These are phyloP conservation scores for Fragariocoptes setiger DNA, from an alignment of 1,140 invertebrate species.

Conservation along the genomic window DNA sequence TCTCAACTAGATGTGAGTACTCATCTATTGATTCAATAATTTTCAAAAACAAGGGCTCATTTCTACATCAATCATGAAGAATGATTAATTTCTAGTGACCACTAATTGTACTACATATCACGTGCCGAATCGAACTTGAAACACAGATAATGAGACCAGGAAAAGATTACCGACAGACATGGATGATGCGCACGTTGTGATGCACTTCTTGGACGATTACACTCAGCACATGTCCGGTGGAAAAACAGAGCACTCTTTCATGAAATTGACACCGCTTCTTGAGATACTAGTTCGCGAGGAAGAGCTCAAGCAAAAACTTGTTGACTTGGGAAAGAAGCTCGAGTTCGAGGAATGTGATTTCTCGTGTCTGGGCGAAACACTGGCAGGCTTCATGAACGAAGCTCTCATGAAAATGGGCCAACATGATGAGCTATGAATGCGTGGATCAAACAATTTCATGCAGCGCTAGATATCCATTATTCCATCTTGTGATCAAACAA, in stretches of 20 bases:
- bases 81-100: no score
- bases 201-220: background rate
- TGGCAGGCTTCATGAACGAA: background rate
- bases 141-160: background rate
- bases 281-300: background rate
- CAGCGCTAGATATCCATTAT: no score
- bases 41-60: no score
- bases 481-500: no score
- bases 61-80: no score
- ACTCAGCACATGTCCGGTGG: background rate
- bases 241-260: background rate
- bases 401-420: background rate
- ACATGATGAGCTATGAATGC: background rate
- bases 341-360: background rate
- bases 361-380: background rate
- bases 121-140: background rate
- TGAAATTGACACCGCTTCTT: background rate
- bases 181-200: background rate
- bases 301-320: background rate
- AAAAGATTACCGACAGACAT: background rate
- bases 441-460: background rate
- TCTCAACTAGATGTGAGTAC: background rate
- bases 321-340: background rate
- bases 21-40: no score
- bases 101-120: no score